These are phyloP conservation scores for Graptemys geographica DNA, from an alignment of 2,797 vertebrate species.

Conservation along the genomic window DNA sequence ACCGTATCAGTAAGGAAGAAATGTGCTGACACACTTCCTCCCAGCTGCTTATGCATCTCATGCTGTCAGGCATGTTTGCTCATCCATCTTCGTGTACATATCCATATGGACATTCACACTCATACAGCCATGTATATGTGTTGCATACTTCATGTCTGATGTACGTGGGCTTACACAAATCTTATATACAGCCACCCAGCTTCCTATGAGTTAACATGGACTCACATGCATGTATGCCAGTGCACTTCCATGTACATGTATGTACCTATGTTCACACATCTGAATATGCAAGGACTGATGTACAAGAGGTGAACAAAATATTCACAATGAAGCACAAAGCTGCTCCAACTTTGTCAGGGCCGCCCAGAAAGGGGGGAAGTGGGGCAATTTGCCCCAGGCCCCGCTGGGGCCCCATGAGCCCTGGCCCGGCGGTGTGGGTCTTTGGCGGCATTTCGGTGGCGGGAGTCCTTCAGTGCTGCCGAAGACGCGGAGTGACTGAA, in stretches of 20 bases:
- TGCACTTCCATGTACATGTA: slow-evolving; percentile 55
- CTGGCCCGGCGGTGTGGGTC: no score
- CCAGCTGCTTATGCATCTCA: slow-evolving; percentile 63
- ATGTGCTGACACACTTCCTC: slow-evolving; percentile 40
- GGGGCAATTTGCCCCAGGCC: no score
- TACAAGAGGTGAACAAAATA: slow-evolving; percentile 58
- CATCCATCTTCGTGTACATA: background rate
- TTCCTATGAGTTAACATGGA: slow-evolving; percentile 67
- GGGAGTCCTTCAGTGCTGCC: no score
- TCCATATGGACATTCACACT: slow-evolving; percentile 29
- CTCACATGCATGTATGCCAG: slow-evolving; percentile 33
- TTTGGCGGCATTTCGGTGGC: no score
- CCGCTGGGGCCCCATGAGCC: no score
- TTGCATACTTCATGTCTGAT: slow-evolving; percentile 25
- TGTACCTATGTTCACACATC: slow-evolving; percentile 61
- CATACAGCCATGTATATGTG: background rate
- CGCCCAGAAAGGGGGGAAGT: no score
- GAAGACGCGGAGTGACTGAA: no score
- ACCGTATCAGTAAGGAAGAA: slow-evolving; percentile 39
- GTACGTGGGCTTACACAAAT: slow-evolving; percentile 36
- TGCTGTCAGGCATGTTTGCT: slow-evolving; percentile 17
- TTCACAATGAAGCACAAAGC: slow-evolving; percentile 56
- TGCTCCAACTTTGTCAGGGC: slow-evolving; percentile 41
- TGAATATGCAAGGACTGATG: slow-evolving; percentile 21
- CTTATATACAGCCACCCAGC: background rate